Evolutionary conservation across 2,888 invertebrate genomes (phyloP).

Genomic region (Caenorhabditis sp.): DNA sequence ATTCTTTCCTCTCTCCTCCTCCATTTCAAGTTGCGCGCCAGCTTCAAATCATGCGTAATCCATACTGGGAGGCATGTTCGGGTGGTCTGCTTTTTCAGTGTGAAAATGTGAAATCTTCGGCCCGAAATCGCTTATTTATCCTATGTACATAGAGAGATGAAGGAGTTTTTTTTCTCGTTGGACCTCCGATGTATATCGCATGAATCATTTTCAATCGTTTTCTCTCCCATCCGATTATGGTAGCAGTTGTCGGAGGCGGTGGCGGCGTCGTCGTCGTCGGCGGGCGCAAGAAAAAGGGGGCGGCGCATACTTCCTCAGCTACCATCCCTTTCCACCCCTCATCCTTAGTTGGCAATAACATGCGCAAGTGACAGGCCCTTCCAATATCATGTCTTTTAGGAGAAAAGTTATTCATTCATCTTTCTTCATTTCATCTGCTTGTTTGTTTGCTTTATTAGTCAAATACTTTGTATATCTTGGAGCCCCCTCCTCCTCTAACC

Average conservation of each 20-base stretch:
- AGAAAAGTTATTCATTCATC: no score
- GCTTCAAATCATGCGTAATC: no score
- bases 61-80: constrained; percentile 9
- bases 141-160: constrained; percentile 55
- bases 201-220: constrained; percentile 64
- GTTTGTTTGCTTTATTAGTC: constrained; percentile 30
- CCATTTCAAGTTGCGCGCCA: no score
- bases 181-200: constrained; percentile 66
- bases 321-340: background rate
- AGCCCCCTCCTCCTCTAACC: constrained; percentile 7
- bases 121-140: background rate
- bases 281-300: constrained; percentile 43
- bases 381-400: background rate
- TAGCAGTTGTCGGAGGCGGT: constrained; percentile 41
- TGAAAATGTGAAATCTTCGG: constrained; percentile 3
- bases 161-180: constrained; percentile 42
- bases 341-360: constrained; percentile 44
- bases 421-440: background rate
- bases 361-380: constrained; percentile 7
- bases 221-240: constrained; percentile 55
- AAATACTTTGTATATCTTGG: constrained; percentile 29
- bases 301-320: constrained; percentile 37
- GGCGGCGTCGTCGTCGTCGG: constrained; percentile 37
- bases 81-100: constrained; percentile 23
- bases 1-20: no score